Evolutionary conservation across 2,797 vertebrate species (phyloP).

Genomic region (Antennarius maculatus): DNA sequence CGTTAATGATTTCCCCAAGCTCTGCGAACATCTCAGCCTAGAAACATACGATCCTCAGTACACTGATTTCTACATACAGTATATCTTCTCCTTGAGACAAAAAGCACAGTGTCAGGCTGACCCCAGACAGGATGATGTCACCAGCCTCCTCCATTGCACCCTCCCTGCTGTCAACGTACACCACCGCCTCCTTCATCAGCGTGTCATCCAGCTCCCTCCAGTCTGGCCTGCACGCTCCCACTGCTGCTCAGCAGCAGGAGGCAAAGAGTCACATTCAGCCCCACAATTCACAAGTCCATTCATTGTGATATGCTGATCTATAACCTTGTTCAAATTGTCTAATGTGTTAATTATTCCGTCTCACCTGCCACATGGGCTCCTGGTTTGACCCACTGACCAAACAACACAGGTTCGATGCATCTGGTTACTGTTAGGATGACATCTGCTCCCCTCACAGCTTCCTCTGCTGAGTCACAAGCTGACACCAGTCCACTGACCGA

Average conservation of each 20-base stretch:
- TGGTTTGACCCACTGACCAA: slow-evolving; percentile 92
- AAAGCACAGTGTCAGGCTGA: slow-evolving; percentile 57
- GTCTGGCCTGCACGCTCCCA: slow-evolving; percentile 92
- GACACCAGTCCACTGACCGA: slow-evolving; percentile 76
- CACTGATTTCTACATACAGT: not conserved
- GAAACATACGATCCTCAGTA: slow-evolving; percentile 13
- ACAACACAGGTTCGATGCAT: slow-evolving; percentile 87
- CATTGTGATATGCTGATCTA: not conserved
- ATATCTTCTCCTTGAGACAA: not conserved
- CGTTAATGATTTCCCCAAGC: slow-evolving; percentile 91
- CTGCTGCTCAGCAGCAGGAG: slow-evolving; percentile 74
- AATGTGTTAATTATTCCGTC: slow-evolving; percentile 3
- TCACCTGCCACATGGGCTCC: slow-evolving; percentile 95
- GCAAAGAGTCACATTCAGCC: not conserved
- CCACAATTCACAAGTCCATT: too few species aligned
- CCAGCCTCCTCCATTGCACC: slow-evolving; percentile 89
- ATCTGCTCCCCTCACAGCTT: slow-evolving; percentile 90
- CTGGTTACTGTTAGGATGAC: slow-evolving; percentile 91
- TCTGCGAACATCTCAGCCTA: slow-evolving; percentile 92
- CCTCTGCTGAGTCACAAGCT: slow-evolving; percentile 82
- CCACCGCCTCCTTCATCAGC: slow-evolving; percentile 87
- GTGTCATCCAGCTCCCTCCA: slow-evolving; percentile 92
- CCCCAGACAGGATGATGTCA: slow-evolving; percentile 91
- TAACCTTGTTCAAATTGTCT: not conserved
- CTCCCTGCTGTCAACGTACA: slow-evolving; percentile 92